Evolutionary conservation across 2,113 vertebrate species (phyloP), one percentile per base, ranked within the genome.

Genomic region (Genyomyrus donnyi): DNA sequence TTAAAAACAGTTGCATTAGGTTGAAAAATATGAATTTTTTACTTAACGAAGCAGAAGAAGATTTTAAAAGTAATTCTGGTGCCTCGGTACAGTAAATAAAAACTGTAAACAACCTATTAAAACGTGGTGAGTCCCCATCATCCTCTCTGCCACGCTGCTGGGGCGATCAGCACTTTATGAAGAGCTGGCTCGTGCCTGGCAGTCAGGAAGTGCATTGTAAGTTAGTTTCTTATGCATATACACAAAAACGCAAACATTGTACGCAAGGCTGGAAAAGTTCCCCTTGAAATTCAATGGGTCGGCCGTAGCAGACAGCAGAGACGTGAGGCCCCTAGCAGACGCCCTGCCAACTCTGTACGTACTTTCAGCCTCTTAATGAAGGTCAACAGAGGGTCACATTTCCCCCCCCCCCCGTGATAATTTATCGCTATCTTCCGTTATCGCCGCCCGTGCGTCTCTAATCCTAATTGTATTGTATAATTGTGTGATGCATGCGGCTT

Each of bases 381-480:
- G 96, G 96, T 96, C 95, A 96, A 93, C 91, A 93, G 92, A 95
- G 95, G 96, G 96, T 94, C 94, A 91, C 95, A 94, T 94, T 94
- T 94, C 94, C 94, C 94, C 91, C 94, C 93, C 93, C 93, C 93
- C 93, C 89, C 89, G 93, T 94, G 95, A 96, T 96, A 95, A 95
- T 95, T 96, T 95, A 96, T 96, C 95, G 93, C 93, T 96, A 96
- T 96, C 95, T 95, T 48, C 95, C 93, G 94, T 95, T 96, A 96
- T 96, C 96, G 94, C 93, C 91, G 92, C 91, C 93, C 93, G 94
- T 88, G 95, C 93, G 94, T 94, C 95, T 95, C 95, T 96, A 96
- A 96, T 96, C 96, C 96, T 96, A 96, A 96, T 96, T 96, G 95
- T 96, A 95, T 96, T 95, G 95, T 95, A 95, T 95, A 95, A 96